These are phyloP conservation scores for Neogobius melanostomus DNA, from an alignment of 2,113 vertebrate species.

Conservation along the genomic window DNA sequence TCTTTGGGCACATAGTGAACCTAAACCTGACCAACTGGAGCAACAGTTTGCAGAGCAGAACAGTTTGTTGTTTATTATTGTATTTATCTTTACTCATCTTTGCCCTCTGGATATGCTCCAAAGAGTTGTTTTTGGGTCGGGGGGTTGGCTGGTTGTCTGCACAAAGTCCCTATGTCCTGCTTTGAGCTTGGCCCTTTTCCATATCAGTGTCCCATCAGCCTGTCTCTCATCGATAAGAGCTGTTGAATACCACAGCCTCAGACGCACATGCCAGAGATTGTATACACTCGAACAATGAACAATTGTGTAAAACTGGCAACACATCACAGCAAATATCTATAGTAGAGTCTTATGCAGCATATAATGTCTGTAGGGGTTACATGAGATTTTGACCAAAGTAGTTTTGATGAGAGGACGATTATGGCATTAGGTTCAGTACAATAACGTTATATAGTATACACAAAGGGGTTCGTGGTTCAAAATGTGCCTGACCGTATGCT, in stretches of 20 bases:
- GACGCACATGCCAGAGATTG: constrained; percentile 37
- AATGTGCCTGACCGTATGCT: no score
- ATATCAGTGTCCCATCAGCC: constrained; percentile 54
- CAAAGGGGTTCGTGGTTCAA: no score
- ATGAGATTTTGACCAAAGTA: not conserved
- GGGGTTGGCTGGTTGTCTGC: constrained; percentile 33
- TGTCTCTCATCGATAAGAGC: constrained; percentile 61
- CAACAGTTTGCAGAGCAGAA: no score
- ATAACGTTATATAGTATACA: no score
- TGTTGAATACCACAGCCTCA: constrained; percentile 55
- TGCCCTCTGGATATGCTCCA: constrained; percentile 56
- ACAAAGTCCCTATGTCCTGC: constrained; percentile 21
- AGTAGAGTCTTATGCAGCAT: constrained; percentile 10
- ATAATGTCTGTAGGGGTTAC: not conserved
- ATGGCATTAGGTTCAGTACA: no score
- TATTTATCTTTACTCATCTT: constrained; percentile 44
- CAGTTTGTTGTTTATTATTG: no score
- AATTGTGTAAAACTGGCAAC: constrained; percentile 40
- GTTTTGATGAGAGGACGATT: not conserved
- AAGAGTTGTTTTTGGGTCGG: constrained; percentile 34
- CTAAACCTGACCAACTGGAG: no score
- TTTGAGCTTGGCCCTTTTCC: constrained; percentile 37
- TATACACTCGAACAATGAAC: constrained; percentile 44
- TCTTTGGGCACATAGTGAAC: no score
- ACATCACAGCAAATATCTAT: constrained; percentile 31